Conservation (phyloP, 2,113 vertebrate genomes). For the Mugil cephalus region DNA sequence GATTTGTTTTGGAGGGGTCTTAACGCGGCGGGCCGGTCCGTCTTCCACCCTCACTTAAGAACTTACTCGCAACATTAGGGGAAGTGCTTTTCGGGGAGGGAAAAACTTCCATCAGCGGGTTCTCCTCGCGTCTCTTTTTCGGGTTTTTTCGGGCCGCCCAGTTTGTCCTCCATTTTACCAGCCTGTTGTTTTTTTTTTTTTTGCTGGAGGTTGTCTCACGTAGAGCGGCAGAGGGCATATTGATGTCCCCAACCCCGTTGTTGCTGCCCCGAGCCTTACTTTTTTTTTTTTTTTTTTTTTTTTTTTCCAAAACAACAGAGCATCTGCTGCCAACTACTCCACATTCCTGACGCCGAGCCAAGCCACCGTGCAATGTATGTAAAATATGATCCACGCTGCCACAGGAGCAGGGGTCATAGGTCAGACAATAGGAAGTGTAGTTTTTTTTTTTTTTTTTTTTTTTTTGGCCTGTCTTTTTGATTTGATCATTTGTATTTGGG, state of each 20-base stretch:
- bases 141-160: conserved; percentile 46
- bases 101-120: conserved; percentile 38
- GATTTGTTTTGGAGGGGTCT: conserved; percentile 64
- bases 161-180: conserved; percentile 76
- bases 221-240: conserved; percentile 74
- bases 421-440: conserved; percentile 63
- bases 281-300: conserved; percentile 37
- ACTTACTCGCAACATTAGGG: conserved; percentile 58
- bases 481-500: conserved; percentile 7
- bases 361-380: conserved; percentile 62
- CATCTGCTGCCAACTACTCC: conserved; percentile 77
- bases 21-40: conserved; percentile 41
- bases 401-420: conserved; percentile 73
- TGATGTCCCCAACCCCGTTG: conserved; percentile 74
- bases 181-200: conserved; percentile 73
- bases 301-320: conserved; percentile 75
- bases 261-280: conserved; percentile 56
- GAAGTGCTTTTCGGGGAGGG: conserved; percentile 34
- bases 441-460: conserved; percentile 31
- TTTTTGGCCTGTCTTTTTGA: neutral
- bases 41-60: conserved; percentile 44
- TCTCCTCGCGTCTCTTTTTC: conserved; percentile 50
- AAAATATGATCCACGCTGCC: conserved; percentile 63
- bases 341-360: conserved; percentile 76
- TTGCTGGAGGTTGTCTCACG: conserved; percentile 55